Conservation (phyloP, 2,888 invertebrate species). For the Palloptera scutellata region DNA sequence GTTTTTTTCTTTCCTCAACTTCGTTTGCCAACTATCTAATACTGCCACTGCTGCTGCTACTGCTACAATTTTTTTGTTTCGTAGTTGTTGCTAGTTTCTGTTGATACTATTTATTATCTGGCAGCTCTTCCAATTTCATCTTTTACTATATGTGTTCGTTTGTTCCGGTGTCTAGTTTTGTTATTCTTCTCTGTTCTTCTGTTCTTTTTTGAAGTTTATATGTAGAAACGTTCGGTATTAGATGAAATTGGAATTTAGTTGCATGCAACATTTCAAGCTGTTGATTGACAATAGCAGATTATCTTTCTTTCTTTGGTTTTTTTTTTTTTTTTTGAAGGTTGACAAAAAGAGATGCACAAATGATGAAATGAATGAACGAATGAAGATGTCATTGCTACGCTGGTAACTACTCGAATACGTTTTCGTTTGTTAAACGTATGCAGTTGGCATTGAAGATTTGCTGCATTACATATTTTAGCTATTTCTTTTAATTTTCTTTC, state of each 20-base stretch:
- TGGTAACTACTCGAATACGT: no score
- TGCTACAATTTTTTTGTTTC: neutral
- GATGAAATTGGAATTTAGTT: constrained; percentile 24
- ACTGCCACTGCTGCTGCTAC: neutral
- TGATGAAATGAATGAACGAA: no score
- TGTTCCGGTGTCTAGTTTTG: neutral
- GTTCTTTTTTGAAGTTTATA: constrained; percentile 31
- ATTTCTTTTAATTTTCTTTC: no score
- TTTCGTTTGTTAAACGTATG: no score
- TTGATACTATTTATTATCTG: neutral
- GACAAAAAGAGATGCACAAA: no score
- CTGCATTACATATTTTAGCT: no score
- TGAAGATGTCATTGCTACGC: no score
- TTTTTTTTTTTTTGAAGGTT: no score
- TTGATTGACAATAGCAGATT: constrained; percentile 26
- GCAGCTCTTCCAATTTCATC: neutral
- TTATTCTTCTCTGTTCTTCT: constrained; percentile 11
- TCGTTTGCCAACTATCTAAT: neutral
- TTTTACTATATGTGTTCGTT: constrained; percentile 1
- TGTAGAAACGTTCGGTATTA: constrained; percentile 16
- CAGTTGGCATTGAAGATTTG: no score
- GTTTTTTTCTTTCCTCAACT: neutral
- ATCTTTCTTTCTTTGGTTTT: constrained; percentile 9
- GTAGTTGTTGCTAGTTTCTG: neutral
- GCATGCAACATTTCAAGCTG: constrained; percentile 14